Conservation (phyloP, 1,140 invertebrate species). For the Drosophila leontia region DNA sequence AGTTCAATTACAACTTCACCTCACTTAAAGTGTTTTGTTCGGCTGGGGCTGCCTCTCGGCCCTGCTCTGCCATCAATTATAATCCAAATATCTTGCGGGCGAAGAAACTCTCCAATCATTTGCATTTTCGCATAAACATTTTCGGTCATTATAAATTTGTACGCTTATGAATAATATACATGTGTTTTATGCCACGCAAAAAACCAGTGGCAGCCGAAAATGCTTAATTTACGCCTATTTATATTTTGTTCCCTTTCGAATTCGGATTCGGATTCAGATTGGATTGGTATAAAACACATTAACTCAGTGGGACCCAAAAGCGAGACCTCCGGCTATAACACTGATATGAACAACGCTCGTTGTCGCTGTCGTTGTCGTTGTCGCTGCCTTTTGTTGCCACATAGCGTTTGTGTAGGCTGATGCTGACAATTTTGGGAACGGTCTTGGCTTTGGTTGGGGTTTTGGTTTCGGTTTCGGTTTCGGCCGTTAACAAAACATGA, state of each 20-base stretch:
- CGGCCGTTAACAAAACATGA: slow-evolving; percentile 81
- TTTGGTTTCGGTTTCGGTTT: slow-evolving; percentile 48
- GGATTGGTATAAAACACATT: slow-evolving; percentile 69
- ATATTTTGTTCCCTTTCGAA: slow-evolving; percentile 49
- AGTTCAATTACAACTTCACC: slow-evolving; percentile 81
- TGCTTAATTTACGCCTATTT: slow-evolving; percentile 61
- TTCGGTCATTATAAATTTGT: slow-evolving; percentile 40
- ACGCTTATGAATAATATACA: slow-evolving; percentile 51
- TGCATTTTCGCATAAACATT: slow-evolving; percentile 22
- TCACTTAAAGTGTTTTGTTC: slow-evolving; percentile 71
- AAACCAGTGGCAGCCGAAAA: slow-evolving; percentile 61
- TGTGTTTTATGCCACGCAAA: slow-evolving; percentile 28
- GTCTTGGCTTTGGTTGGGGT: slow-evolving; percentile 32
- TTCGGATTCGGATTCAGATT: slow-evolving; percentile 28
- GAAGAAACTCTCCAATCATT: slow-evolving; percentile 17
- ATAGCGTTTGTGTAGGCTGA: slow-evolving; percentile 52
- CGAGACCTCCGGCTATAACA: slow-evolving; percentile 64
- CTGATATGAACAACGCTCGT: slow-evolving; percentile 63
- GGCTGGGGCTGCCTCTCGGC: not conserved
- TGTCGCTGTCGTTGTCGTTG: slow-evolving; percentile 56
- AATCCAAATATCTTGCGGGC: slow-evolving; percentile 26
- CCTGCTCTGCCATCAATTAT: slow-evolving; percentile 14
- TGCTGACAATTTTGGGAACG: slow-evolving; percentile 82
- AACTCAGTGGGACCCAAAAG: slow-evolving; percentile 68
- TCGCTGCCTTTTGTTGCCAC: slow-evolving; percentile 32